phyloP scores from a whole-genome alignment of 2,888 invertebrate species.

The Euclidia mi region DNA sequence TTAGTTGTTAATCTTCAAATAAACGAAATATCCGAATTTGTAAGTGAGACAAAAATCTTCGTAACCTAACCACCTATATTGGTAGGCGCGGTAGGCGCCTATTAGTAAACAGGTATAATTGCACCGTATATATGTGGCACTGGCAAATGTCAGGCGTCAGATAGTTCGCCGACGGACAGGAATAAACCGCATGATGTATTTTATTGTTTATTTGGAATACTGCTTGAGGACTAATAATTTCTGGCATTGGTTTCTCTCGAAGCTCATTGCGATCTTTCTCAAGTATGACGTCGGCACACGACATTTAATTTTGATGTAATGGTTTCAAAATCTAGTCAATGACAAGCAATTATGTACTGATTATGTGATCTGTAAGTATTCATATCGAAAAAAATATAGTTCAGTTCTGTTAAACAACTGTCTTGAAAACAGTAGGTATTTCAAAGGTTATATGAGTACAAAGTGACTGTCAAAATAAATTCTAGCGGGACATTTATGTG shows the following conservation, averaged over 20 bases:
- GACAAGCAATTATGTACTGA: too few species aligned
- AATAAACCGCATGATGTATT: slow-evolving; percentile 52
- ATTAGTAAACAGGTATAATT: slow-evolving; percentile 8
- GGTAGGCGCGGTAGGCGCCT: slow-evolving; percentile 6
- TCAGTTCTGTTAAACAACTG: too few species aligned
- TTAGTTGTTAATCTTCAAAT: too few species aligned
- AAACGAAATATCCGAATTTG: neutral
- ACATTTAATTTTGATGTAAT: too few species aligned
- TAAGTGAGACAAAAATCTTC: neutral
- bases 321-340: too few species aligned
- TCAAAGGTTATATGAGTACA: too few species aligned
- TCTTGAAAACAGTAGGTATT: too few species aligned
- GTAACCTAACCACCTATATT: slow-evolving; percentile 1
- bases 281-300: too few species aligned
- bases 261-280: too few species aligned
- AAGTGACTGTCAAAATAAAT: too few species aligned
- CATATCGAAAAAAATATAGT: too few species aligned
- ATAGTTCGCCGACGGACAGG: slow-evolving; percentile 39
- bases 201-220: slow-evolving; percentile 57
- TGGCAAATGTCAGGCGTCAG: slow-evolving; percentile 58
- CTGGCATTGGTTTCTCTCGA: slow-evolving; percentile 2
- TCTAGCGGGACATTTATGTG: neutral
- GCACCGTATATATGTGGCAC: slow-evolving; percentile 32
- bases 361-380: too few species aligned
- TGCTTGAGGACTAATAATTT: slow-evolving; percentile 33